These are phyloP conservation scores for Sorex maritimensis DNA, from an alignment of 2,797 vertebrate genomes.

Conservation along the genomic window DNA sequence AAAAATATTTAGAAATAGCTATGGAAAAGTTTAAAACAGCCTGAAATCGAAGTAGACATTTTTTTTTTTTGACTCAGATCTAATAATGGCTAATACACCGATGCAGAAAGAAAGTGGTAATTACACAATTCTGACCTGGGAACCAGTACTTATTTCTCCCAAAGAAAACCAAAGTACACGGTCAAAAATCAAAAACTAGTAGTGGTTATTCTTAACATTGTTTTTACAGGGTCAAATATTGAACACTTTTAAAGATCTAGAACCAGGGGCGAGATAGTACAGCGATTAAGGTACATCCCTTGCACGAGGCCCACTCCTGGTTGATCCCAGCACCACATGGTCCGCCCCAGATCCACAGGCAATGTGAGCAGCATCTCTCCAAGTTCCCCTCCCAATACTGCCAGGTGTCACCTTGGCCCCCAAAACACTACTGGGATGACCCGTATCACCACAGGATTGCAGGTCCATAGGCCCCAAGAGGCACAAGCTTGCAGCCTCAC, in stretches of 20 bases:
- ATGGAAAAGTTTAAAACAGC: slow-evolving; percentile 53
- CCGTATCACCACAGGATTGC: too few relatives aligned
- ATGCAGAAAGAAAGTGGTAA: slow-evolving; percentile 14
- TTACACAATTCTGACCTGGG: background rate
- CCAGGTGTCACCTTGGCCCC: too few relatives aligned
- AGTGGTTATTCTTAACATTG: background rate
- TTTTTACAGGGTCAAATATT: slow-evolving; percentile 38
- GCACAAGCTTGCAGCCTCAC: too few relatives aligned
- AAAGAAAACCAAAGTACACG: slow-evolving; percentile 31
- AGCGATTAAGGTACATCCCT: too few relatives aligned
- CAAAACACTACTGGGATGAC: too few relatives aligned
- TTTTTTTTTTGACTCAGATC: background rate
- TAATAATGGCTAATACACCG: background rate
- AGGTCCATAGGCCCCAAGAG: too few relatives aligned
- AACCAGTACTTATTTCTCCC: slow-evolving; percentile 33
- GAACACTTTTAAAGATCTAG: slow-evolving; percentile 37
- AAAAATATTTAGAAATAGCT: slow-evolving; percentile 69
- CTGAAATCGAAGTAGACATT: background rate
- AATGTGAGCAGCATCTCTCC: too few relatives aligned
- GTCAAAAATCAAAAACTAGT: slow-evolving; percentile 14
- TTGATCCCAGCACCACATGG: too few relatives aligned
- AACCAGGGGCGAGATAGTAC: background rate
- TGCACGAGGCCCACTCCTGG: too few relatives aligned
- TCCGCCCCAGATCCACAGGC: too few relatives aligned
- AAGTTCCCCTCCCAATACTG: too few relatives aligned